Percentiles rank a stretch among this genome's conserved stretches.
Evolutionary conservation across 2,113 vertebrate species (phyloP).

Genomic region (Antechinus stuartii): DNA sequence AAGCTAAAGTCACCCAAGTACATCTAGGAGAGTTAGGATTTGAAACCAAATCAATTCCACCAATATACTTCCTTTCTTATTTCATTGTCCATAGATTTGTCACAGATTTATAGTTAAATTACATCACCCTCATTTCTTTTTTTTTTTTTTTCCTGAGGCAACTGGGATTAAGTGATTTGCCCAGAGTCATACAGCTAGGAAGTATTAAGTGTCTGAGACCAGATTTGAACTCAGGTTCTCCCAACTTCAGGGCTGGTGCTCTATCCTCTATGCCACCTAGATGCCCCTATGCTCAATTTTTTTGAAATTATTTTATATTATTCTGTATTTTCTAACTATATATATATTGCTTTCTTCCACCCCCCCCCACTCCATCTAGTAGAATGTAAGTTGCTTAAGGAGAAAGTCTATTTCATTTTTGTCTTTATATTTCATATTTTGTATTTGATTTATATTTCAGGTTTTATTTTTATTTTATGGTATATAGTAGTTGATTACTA

Average conservation of each 20-base stretch:
- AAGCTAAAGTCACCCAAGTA: not conserved
- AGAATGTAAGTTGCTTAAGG: not conserved
- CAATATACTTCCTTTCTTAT: slow-evolving; percentile 10
- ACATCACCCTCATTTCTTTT: not conserved
- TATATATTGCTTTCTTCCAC: not conserved
- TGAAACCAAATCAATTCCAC: not conserved
- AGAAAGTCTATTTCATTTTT: not conserved
- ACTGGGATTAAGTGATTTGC: no score
- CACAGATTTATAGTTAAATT: not conserved
- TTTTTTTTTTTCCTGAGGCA: no score
- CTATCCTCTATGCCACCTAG: no score
- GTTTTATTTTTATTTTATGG: not conserved
- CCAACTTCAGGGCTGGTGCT: no score
- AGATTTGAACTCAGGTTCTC: no score
- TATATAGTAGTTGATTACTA: not conserved
- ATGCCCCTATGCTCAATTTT: not conserved
- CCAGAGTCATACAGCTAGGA: no score
- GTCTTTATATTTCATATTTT: not conserved
- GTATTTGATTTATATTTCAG: not conserved
- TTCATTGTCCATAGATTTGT: not conserved
- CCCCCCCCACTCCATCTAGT: not conserved
- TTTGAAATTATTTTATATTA: not conserved
- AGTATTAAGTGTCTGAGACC: no score
- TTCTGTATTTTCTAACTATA: not conserved
- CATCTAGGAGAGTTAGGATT: not conserved